Conservation (phyloP, 2,113 vertebrate genomes). For the Sebastes fasciatus region DNA sequence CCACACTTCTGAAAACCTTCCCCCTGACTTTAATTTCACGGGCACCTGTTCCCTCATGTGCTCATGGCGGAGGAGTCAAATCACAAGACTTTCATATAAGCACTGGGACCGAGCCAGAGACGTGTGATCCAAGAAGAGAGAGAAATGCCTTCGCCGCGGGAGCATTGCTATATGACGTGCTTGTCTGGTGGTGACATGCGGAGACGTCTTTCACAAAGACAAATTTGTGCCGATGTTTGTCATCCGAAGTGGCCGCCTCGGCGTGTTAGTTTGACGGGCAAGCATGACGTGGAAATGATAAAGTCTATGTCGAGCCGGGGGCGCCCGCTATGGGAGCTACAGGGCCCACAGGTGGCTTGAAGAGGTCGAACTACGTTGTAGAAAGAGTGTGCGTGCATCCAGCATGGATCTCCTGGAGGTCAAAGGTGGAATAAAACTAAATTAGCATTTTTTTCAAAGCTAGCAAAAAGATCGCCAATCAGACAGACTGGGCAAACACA, state of each 20-base stretch:
- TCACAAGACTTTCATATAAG: slow-evolving; percentile 67
- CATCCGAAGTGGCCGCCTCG: slow-evolving; percentile 44
- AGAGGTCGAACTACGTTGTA: slow-evolving; percentile 24
- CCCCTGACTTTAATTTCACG: slow-evolving; percentile 80
- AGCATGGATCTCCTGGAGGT: slow-evolving; percentile 7
- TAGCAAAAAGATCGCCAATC: not conserved
- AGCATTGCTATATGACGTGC: slow-evolving; percentile 30
- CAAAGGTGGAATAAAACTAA: slow-evolving; percentile 13
- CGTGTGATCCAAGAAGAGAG: slow-evolving; percentile 25
- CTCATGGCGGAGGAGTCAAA: slow-evolving; percentile 64
- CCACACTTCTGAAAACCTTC: slow-evolving; percentile 50
- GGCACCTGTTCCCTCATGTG: slow-evolving; percentile 76
- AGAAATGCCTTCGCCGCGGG: slow-evolving; percentile 10
- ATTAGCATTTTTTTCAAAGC: slow-evolving; percentile 20
- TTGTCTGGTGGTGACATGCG: slow-evolving; percentile 44
- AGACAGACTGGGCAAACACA: slow-evolving; percentile 50
- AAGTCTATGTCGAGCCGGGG: not conserved
- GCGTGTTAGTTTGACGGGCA: slow-evolving; percentile 46
- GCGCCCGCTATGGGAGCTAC: slow-evolving; percentile 9
- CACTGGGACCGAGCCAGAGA: slow-evolving; percentile 48
- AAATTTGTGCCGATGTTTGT: slow-evolving; percentile 53
- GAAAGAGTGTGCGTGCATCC: slow-evolving; percentile 8
- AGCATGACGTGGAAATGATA: slow-evolving; percentile 27
- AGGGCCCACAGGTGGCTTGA: slow-evolving; percentile 27
- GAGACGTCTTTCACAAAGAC: slow-evolving; percentile 48